Evolutionary conservation across 2,113 vertebrate species (phyloP), one percentile per base, ranked within the genome.

Genomic region (Hemiscyllium ocellatum): DNA sequence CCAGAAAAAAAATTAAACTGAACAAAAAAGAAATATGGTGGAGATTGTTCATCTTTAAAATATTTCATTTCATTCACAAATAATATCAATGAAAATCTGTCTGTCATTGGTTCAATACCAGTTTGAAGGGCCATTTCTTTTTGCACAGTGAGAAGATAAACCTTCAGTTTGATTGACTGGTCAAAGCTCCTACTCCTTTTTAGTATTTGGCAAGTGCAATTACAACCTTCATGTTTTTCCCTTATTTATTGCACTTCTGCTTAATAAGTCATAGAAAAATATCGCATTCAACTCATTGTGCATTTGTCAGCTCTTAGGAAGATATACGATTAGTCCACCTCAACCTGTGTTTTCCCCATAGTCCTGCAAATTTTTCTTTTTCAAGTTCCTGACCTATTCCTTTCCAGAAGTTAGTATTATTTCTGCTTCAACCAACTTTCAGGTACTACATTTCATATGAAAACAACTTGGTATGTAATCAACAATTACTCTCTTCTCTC

Each of bases 151-250:
- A 56, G 87, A 56, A 65, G 87, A n/a, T 65, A 90, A 65, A 65
- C 15, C 87, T 65, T 65, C 56, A 65, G 52, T 90, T 90, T 90
- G 52, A 90, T 90, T 65, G 87, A 90, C 87, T 87, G 85, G 47
- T 87, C 6, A 56, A 52, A 12, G 50, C 29, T 87, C 52, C 52
- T 20, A 50, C 4, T 87, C 47, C 24, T 56, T 61, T 56, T 50
- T 52, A 89, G 56, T 29, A 17, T 56, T 26, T 33, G 33, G 26
- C 56, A 29, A 12, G 17, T 65, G 6, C 61, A 91, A 66, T 37
- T 91, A 37, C 89, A 61, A 4, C 50, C n/a, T 91, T 66, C 89
- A 90, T 17, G 1, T 91, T 66, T 4, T 20, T 12, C 56, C 52
- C 33, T 91, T 91, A 91, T n/a, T 66, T 33, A 52, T 29, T 29